Conservation (phyloP, 1,140 invertebrate species). For the Latrodectus geometricus region DNA sequence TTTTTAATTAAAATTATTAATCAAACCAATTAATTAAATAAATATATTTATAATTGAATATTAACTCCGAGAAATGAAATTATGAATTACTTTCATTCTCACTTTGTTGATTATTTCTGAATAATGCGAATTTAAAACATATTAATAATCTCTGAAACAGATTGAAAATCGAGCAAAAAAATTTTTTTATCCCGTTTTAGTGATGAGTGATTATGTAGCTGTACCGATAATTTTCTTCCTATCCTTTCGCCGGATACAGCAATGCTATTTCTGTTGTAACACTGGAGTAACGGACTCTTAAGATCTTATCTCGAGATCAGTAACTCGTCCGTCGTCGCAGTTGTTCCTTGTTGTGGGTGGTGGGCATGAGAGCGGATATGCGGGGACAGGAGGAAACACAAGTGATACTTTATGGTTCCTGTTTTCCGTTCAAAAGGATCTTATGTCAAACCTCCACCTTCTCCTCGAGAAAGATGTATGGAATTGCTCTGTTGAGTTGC, state of each 20-base stretch:
- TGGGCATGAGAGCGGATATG: constrained; percentile 14
- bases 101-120: too few species aligned
- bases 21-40: too few species aligned
- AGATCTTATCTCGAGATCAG: background rate
- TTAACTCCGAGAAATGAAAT: too few species aligned
- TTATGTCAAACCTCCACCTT: background rate
- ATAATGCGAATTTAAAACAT: too few species aligned
- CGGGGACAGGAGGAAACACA: constrained; percentile 19
- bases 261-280: background rate
- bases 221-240: background rate
- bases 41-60: too few species aligned
- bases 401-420: constrained; percentile 43
- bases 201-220: background rate
- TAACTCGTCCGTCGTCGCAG: constrained; percentile 8
- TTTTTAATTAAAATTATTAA: too few species aligned
- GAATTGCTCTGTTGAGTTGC: background rate
- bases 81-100: too few species aligned
- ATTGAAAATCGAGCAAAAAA: too few species aligned
- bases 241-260: background rate
- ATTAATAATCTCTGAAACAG: too few species aligned
- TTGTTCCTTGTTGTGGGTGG: background rate
- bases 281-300: background rate
- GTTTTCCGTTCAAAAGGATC: constrained; percentile 19
- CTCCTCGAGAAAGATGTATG: background rate
- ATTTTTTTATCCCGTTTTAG: background rate